Percentiles rank a stretch among this genome's conserved stretches.
These are phyloP conservation scores for Coranthus polyacanthus DNA, from an alignment of 2,797 vertebrate species.

Conservation along the genomic window DNA sequence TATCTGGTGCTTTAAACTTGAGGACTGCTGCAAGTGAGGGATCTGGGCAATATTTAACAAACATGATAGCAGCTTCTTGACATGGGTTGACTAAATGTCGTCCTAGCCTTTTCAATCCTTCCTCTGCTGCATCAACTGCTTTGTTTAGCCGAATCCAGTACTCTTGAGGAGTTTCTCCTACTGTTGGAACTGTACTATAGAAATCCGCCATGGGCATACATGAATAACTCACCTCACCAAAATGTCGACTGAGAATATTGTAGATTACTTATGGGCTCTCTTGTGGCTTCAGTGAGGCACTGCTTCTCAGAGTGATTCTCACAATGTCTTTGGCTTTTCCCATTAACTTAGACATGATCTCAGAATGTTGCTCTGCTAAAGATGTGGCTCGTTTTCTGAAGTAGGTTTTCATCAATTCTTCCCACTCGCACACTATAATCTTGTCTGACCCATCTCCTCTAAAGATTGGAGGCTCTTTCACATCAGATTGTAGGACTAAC, in stretches of 20 bases:
- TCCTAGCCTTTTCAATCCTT: constrained; percentile 32
- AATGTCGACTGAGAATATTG: constrained; percentile 45
- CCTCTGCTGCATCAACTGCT: constrained; percentile 39
- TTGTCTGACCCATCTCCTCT: constrained; percentile 47
- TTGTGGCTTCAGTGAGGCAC: constrained; percentile 13
- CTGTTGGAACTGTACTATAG: constrained; percentile 20
- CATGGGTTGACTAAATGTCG: constrained; percentile 2
- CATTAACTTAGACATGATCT: constrained; percentile 45
- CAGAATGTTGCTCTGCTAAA: constrained; percentile 12
- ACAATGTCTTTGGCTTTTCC: constrained; percentile 47
- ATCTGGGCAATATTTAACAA: constrained; percentile 53
- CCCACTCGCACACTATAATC: constrained; percentile 39
- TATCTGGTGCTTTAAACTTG: constrained; percentile 30
- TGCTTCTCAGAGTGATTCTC: constrained; percentile 30
- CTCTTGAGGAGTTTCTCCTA: constrained; percentile 25
- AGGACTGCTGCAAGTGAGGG: constrained; percentile 17
- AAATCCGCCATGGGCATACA: constrained; percentile 45
- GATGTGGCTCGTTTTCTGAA: constrained; percentile 29
- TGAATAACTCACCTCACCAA: constrained; percentile 20
- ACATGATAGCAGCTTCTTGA: constrained; percentile 41
- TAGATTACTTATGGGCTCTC: constrained; percentile 15
- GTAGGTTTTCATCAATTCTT: constrained; percentile 42
- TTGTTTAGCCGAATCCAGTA: constrained; percentile 53
- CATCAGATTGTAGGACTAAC: constrained; percentile 41
- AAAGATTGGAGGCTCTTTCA: constrained; percentile 36